Percentiles rank a stretch among this genome's conserved stretches.
Evolutionary conservation across 2,797 vertebrate genomes (phyloP).

Genomic region (Premnoplex brunnescens): DNA sequence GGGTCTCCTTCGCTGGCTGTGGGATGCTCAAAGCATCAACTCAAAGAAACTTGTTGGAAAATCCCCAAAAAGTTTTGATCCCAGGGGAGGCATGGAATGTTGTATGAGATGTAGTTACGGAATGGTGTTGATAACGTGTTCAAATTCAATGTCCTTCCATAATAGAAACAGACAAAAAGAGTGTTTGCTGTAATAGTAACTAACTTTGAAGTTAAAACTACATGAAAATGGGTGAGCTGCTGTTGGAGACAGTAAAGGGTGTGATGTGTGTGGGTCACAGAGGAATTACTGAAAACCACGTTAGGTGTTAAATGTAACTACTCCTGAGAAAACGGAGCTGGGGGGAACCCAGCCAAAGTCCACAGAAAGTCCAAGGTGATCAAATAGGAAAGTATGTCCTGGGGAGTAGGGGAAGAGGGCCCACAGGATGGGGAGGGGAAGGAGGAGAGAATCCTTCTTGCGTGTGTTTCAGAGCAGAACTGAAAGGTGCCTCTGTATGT

Average conservation of each 20-base stretch:
- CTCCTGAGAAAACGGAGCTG: not conserved
- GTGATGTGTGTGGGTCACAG: not conserved
- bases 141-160: not conserved
- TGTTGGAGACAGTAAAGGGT: not conserved
- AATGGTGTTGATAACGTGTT: not conserved
- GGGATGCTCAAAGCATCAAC: not conserved
- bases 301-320: not conserved
- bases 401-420: not conserved
- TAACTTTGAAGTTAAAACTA: not conserved
- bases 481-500: not conserved
- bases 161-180: not conserved
- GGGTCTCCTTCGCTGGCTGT: not conserved
- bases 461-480: not conserved
- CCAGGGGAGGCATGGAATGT: not conserved
- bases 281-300: not conserved
- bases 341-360: not conserved
- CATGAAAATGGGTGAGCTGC: not conserved
- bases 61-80: not conserved
- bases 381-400: not conserved
- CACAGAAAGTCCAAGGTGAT: not conserved
- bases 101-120: not conserved
- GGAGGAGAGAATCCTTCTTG: not conserved
- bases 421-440: not conserved
- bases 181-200: not conserved
- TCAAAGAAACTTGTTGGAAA: not conserved